Evolutionary conservation across 2,797 vertebrate genomes (phyloP), one percentile per base, ranked within the genome.

Genomic region (Pachyuromys duprasi): DNA sequence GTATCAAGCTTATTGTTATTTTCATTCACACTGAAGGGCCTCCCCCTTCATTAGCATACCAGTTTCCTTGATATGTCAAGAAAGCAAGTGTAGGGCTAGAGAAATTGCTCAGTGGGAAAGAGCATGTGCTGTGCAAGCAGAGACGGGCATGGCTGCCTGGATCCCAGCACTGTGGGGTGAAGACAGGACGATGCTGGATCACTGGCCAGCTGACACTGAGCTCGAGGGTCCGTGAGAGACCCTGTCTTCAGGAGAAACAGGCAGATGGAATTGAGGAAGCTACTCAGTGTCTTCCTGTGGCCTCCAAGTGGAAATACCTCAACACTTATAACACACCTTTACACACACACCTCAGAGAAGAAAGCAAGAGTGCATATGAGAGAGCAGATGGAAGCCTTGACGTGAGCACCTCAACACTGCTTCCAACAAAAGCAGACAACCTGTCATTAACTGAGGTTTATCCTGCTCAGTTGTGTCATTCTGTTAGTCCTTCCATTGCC

Each of bases 1-100:
- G 90, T 80, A 14, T 90, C 3, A 8, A 74, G 42, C 80, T 91
- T 86, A 93, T 87, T 76, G 70, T 80, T 96, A 78, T 79, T 96
- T 95, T 94, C 74, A 86, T 87, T 91, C 86, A 69, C 39, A 53
- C n/a, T 69, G 20, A 94, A 53, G 12, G 12, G 39, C 60, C 72
- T 15, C 12, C n/a, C 26, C 31, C 80, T 15, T 90, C 75, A 67
- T 86, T 55, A 92, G 96, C 93, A 90, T 45, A 89, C 69, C 33
- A 18, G 26, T 89, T 96, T 69, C 89, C 31, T 49, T 86, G 33
- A 36, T 63, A 93, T 31, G 22, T 87, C 72, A 33, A 86, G 49
- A 89, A 86, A 95, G 45, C 65, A 31, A 55, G 22, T 57, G 39
- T 75, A 49, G 17, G 42, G 12, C 42, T n/a, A 18, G 42, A 67